Evolutionary conservation across 2,888 invertebrate species (phyloP).

Genomic region (Troides oblongomaculatus): DNA sequence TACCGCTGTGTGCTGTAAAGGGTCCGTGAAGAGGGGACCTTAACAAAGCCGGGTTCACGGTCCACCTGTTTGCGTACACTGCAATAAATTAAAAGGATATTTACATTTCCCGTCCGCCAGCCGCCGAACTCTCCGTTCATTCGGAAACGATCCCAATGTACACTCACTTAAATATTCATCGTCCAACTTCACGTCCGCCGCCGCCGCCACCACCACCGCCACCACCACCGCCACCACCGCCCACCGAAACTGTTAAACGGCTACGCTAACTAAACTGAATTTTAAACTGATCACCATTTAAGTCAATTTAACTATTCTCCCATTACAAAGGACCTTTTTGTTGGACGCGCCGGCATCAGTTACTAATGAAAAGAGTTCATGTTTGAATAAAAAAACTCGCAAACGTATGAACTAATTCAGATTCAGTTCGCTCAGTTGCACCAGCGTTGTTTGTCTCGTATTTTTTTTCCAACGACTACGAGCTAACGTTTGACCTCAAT

Average conservation of each 20-base stretch:
- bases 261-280: not conserved
- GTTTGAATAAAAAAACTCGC: not conserved
- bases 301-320: not conserved
- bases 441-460: no score
- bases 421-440: not conserved
- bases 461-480: no score
- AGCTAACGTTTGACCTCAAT: no score
- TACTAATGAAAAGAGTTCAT: not conserved
- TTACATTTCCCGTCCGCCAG: conserved; percentile 15
- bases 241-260: not conserved
- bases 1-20: not conserved
- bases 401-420: not conserved
- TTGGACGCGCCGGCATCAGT: not conserved
- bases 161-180: conserved; percentile 17
- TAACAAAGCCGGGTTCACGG: conserved; percentile 14
- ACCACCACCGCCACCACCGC: no score
- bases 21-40: not conserved
- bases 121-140: not conserved
- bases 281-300: not conserved
- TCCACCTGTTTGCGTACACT: conserved; percentile 17
- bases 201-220: not conserved
- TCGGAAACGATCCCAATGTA: conserved; percentile 20
- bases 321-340: not conserved
- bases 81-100: conserved; percentile 21
- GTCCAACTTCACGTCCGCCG: not conserved